Evolutionary conservation across 30 jellyfish, hydroid and myxozoan species (phyloP), one percentile per base, ranked within the genome.

Genomic region (Clytia hemisphaerica): DNA sequence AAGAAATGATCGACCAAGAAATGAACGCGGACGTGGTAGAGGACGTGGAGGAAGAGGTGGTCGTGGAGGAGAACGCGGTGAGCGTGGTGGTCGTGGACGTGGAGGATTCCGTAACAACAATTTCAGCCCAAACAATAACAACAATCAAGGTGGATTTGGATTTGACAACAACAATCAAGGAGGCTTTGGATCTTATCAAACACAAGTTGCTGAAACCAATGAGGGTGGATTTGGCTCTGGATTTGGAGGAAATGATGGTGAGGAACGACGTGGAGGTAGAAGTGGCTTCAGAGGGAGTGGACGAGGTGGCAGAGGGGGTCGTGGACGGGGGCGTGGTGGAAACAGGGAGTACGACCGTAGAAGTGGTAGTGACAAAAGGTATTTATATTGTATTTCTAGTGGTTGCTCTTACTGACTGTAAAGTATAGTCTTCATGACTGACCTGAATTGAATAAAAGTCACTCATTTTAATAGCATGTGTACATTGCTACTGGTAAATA

Each of bases 321-420:
- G 91, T 9, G 78, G 98, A 4, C 80, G 94, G 6, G 54, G 94
- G 6, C 83, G 92, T 24, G 80, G 80, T n/a, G 46, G 98, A 70
- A 94, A 94, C 36, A 79, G 98, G n/a, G 98, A 89, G 57, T 89
- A 73, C 64, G 98, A 89, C 79, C 68, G 98, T 37, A 83, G 88
- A 57, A 89, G 98, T 75, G 98, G 98, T 21, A 89, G 95, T 64
- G 93, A 79, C 75, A 53, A 93, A 71, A 89, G 98, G 98, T 89
- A 24, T n/a, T n/a, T n/a, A n/a, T n/a, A n/a, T 47, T 49, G 3
- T 29, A 3, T 15, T 4, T 30, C n/a, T 28, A 63, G 76, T 21
- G 12, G 31, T 29, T 34, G 19, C 5, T 16, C n/a, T n/a, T n/a
- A n/a, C n/a, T n/a, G n/a, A n/a, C n/a, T n/a, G n/a, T n/a, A n/a